Conservation (phyloP, 2,113 vertebrate species). For the Proterorhinus semilunaris region DNA sequence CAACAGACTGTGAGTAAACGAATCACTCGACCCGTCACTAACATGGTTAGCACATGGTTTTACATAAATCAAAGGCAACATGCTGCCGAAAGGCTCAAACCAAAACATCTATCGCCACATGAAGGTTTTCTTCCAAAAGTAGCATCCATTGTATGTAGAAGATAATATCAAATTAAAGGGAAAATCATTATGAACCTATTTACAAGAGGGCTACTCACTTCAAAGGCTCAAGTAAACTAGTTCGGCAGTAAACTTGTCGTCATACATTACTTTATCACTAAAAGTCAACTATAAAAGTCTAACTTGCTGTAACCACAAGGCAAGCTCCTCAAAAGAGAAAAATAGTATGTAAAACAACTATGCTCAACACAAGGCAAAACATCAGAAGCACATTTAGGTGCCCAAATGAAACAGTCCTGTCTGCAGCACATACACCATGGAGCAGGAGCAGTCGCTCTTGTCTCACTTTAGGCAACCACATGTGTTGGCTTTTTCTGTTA, state of each 20-base stretch:
- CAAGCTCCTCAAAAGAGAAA: conserved; percentile 59
- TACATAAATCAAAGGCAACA: conserved; percentile 56
- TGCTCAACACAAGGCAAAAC: conserved; percentile 70
- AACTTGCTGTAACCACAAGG: conserved; percentile 46
- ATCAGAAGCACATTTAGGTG: conserved; percentile 52
- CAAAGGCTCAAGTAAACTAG: conserved; percentile 14
- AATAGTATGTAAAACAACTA: conserved; percentile 49
- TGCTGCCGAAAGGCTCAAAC: conserved; percentile 60
- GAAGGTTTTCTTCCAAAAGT: conserved; percentile 60
- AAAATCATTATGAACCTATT: conserved; percentile 25
- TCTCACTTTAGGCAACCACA: conserved; percentile 31
- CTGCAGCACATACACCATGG: conserved; percentile 50
- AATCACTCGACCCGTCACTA: conserved; percentile 50
- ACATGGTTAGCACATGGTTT: conserved; percentile 56
- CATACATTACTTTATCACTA: conserved; percentile 29
- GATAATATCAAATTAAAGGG: conserved; percentile 21
- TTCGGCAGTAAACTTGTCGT: conserved; percentile 61
- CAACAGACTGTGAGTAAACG: conserved; percentile 32
- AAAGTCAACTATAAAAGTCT: conserved; percentile 49
- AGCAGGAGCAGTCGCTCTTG: conserved; percentile 36
- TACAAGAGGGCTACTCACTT: conserved; percentile 30
- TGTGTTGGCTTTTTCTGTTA: conserved; percentile 53
- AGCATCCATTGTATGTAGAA: conserved; percentile 21
- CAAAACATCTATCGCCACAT: conserved; percentile 32
- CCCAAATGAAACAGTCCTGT: conserved; percentile 68